Conservation (phyloP, 2,888 invertebrate species). For the Cantharis lateralis region DNA sequence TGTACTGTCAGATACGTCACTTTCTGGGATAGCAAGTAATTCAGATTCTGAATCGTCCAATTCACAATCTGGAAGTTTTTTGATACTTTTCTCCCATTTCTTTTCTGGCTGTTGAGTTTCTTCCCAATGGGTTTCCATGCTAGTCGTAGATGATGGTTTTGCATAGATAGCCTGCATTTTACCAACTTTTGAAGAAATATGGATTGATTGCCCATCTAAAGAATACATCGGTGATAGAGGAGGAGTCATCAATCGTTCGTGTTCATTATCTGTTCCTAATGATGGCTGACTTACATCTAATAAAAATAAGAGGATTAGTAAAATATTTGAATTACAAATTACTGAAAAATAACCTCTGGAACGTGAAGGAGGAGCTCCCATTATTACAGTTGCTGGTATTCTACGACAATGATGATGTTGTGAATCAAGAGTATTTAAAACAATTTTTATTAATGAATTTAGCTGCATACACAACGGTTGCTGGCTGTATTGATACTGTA, state of each 20-base stretch:
- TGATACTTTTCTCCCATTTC: conserved; percentile 41
- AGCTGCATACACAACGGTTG: conserved; percentile 73
- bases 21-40: conserved; percentile 87
- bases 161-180: conserved; percentile 54
- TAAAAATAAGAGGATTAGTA: conserved; percentile 3
- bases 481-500: conserved; percentile 75
- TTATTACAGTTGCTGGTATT: conserved; percentile 78
- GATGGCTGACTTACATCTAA: conserved; percentile 78
- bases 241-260: conserved; percentile 60
- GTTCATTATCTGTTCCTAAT: conserved; percentile 69
- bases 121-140: conserved; percentile 74
- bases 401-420: conserved; percentile 91
- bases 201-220: conserved; percentile 60
- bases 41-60: conserved; percentile 89
- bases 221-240: conserved; percentile 68
- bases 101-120: conserved; percentile 59
- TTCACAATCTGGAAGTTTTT: conserved; percentile 58
- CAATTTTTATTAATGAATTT: conserved; percentile 82
- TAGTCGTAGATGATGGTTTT: conserved; percentile 54
- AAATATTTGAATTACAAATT: background rate
- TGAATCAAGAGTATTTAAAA: conserved; percentile 88
- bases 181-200: conserved; percentile 53
- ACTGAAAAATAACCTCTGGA: conserved; percentile 63
- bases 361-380: conserved; percentile 71
- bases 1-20: conserved; percentile 84